Evolutionary conservation across 2,113 vertebrate species (phyloP).

Genomic region (Atlantisia rogersi): DNA sequence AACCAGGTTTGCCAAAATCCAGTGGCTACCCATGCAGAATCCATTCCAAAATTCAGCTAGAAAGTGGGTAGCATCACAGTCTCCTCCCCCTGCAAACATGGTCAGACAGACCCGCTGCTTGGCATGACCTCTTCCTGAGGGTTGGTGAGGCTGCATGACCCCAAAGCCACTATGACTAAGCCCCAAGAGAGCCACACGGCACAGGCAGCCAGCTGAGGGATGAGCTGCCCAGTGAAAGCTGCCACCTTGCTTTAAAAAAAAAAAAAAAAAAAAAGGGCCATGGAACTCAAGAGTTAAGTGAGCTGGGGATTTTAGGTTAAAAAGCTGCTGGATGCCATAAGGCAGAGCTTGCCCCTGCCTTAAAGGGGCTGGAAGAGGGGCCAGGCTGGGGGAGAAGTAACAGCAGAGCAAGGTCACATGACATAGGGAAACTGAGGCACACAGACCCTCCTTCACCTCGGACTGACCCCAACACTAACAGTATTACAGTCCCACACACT

Average conservation of each 20-base stretch:
- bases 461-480: background rate
- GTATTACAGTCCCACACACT: background rate
- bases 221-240: background rate
- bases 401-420: background rate
- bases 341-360: background rate
- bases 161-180: rapidly evolving
- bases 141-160: background rate
- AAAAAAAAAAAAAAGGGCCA: background rate
- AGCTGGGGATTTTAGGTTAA: background rate
- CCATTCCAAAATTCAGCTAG: background rate
- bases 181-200: rapidly evolving
- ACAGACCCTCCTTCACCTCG: rapidly evolving
- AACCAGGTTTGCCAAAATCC: background rate
- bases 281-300: background rate
- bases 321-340: background rate
- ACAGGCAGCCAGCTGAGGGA: background rate
- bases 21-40: background rate
- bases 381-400: background rate
- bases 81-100: background rate
- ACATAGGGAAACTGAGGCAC: background rate
- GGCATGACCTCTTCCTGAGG: background rate
- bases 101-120: background rate
- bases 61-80: rapidly evolving
- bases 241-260: background rate
- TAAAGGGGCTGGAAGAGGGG: background rate